These are phyloP conservation scores for Urechis unicinctus DNA, from an alignment of 2,888 invertebrate genomes.

Conservation along the genomic window DNA sequence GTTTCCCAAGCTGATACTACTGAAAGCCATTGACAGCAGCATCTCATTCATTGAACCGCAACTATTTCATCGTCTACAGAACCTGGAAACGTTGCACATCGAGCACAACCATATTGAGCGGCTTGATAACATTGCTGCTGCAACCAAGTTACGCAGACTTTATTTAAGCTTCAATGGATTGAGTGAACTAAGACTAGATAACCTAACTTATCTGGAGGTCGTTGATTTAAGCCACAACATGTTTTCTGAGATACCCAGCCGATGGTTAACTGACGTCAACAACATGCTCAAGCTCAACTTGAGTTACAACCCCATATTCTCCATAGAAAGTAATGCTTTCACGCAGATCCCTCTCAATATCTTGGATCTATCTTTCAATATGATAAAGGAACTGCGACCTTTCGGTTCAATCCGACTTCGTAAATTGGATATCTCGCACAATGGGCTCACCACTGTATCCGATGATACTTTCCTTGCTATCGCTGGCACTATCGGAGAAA, in stretches of 20 bases:
- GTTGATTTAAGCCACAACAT: constrained; percentile 21
- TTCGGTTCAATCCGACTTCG: constrained; percentile 11
- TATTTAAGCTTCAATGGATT: constrained; percentile 15
- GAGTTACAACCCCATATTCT: constrained; percentile 15
- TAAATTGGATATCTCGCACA: constrained; percentile 14
- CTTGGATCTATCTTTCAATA: constrained; percentile 20
- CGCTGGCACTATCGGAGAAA: constrained; percentile 11
- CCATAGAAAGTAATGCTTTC: constrained; percentile 11
- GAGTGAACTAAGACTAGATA: constrained; percentile 6
- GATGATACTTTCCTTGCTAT: constrained; percentile 13
- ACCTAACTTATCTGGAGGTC: constrained; percentile 11
- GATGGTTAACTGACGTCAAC: constrained; percentile 13
- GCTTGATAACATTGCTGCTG: constrained; percentile 5
- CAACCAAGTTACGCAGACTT: constrained; percentile 13
- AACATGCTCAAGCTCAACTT: constrained; percentile 17
- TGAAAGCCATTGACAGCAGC: constrained; percentile 17
- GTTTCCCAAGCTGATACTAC: constrained; percentile 11
- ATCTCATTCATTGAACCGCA: constrained; percentile 13
- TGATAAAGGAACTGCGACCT: constrained; percentile 8
- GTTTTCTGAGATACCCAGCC: constrained; percentile 8
- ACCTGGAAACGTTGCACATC: constrained; percentile 12
- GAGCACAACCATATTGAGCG: constrained; percentile 11
- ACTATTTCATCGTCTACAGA: constrained; percentile 8
- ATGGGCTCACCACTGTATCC: constrained; percentile 11
- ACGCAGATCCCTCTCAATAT: constrained; percentile 9